Percentiles rank a stretch among this genome's conserved stretches.
phyloP scores from a whole-genome alignment of 2,113 vertebrate genomes.

The Lichenostomus cassidix region DNA sequence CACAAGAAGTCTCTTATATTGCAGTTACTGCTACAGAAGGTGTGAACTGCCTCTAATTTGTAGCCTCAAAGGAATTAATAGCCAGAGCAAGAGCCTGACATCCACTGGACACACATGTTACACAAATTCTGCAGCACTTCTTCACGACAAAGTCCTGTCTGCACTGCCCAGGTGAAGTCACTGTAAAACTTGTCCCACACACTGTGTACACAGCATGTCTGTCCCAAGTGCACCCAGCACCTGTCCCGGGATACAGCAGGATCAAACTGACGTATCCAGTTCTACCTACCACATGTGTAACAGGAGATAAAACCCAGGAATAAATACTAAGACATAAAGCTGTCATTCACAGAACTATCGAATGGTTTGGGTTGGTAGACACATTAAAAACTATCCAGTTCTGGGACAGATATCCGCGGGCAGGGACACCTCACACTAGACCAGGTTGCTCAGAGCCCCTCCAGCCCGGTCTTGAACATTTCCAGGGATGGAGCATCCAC shows the following conservation, averaged over 20 bases:
- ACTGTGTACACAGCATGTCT: rapidly evolving
- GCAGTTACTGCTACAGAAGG: rapidly evolving
- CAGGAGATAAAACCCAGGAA: neutral
- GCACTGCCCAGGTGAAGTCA: rapidly evolving
- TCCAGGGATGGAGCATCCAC: neutral
- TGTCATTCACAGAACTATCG: neutral
- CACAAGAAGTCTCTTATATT: neutral
- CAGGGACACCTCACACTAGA: neutral
- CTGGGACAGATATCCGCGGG: too few relatives aligned
- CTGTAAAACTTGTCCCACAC: rapidly evolving
- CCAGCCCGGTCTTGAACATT: neutral
- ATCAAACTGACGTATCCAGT: neutral
- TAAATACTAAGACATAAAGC: neutral
- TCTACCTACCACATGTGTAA: neutral
- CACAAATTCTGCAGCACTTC: neutral
- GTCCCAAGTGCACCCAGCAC: neutral
- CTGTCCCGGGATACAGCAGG: rapidly evolving
- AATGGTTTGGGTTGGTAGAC: neutral
- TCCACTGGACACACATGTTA: rapidly evolving
- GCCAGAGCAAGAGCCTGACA: neutral
- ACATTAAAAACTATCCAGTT: neutral
- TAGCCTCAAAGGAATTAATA: neutral
- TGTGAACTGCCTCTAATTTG: neutral
- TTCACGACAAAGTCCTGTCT: neutral
- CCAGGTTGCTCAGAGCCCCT: neutral